A percentile compares a stretch with the other conserved stretches of the same genome.
These are phyloP conservation scores for Thalassophryne amazonica DNA, from an alignment of 2,797 vertebrate species.

Conservation along the genomic window DNA sequence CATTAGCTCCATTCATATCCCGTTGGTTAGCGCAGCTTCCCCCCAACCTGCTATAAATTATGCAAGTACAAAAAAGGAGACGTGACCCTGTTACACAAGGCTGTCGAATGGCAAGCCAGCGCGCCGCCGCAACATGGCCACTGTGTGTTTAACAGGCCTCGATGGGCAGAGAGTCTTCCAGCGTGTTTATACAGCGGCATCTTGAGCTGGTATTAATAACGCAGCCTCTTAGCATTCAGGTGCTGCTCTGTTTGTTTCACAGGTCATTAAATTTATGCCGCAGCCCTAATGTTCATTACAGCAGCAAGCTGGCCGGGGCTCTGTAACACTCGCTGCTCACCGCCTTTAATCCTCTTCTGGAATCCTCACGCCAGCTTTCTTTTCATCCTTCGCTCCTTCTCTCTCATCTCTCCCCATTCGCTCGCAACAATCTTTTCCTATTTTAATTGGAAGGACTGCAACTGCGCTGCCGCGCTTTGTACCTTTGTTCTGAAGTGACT, in stretches of 20 bases:
- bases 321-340: constrained; percentile 68
- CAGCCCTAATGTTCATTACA: constrained; percentile 81
- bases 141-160: constrained; percentile 47
- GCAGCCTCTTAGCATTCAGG: constrained; percentile 77
- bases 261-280: constrained; percentile 82
- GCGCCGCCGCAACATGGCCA: constrained; percentile 19
- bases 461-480: constrained; percentile 24
- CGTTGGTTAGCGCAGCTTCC: constrained; percentile 41
- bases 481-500: not conserved
- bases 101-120: constrained; percentile 6
- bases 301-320: constrained; percentile 70
- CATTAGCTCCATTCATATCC: constrained; percentile 54
- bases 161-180: constrained; percentile 38
- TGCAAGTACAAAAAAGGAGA: constrained; percentile 58
- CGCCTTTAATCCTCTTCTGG: constrained; percentile 65
- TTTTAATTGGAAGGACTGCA: constrained; percentile 57
- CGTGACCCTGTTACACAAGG: constrained; percentile 48
- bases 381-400: constrained; percentile 48
- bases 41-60: constrained; percentile 53
- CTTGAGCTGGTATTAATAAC: constrained; percentile 74
- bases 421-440: constrained; percentile 47
- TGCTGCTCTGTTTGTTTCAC: constrained; percentile 78
- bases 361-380: constrained; percentile 42
- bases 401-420: constrained; percentile 49
- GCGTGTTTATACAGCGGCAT: constrained; percentile 72